phyloP scores from a whole-genome alignment of 2,797 vertebrate species.

The Lagorchestes hirsutus region DNA sequence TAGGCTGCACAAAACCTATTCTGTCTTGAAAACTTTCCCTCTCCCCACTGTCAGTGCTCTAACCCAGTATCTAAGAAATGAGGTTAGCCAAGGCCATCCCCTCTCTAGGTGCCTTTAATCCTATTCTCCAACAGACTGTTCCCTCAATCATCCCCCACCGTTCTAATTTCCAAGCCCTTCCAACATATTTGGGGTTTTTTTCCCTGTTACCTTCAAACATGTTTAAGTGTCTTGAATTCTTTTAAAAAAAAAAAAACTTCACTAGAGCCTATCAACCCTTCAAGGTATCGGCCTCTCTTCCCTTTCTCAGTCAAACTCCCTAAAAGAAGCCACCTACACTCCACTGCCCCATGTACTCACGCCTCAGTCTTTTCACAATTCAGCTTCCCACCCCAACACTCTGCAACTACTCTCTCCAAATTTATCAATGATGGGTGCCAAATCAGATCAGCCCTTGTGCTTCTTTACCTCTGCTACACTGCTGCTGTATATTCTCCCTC shows the following conservation, averaged over 20 bases:
- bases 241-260: not conserved
- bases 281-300: not conserved
- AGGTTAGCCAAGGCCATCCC: not conserved
- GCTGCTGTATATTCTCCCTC: not conserved
- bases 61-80: not conserved
- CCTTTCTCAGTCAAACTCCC: not conserved
- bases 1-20: not conserved
- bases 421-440: not conserved
- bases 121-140: not conserved
- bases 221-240: not conserved
- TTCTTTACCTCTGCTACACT: not conserved
- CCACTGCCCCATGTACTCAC: not conserved
- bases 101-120: not conserved
- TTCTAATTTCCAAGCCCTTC: not conserved
- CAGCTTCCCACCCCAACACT: not conserved
- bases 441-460: not conserved
- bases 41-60: not conserved
- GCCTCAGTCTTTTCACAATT: not conserved
- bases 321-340: not conserved
- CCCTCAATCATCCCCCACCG: not conserved
- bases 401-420: not conserved
- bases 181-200: not conserved
- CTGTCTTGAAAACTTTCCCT: not conserved
- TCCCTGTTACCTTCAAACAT: not conserved
- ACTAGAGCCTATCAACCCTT: not conserved